phyloP scores from a whole-genome alignment of 2,888 invertebrate genomes.

The Clanis bilineata region DNA sequence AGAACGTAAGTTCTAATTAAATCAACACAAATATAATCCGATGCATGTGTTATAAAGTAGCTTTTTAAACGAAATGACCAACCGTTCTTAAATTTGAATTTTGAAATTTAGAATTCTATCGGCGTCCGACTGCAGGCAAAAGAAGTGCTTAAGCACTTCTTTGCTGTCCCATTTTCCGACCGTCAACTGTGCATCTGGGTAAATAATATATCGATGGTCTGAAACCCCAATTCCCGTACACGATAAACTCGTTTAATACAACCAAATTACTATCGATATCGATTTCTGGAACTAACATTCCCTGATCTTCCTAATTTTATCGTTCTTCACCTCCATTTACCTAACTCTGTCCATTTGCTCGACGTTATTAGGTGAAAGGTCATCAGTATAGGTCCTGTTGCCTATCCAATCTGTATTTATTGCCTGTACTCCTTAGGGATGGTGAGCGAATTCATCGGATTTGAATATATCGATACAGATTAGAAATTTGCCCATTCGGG shows the following conservation, averaged over 20 bases:
- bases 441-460: not conserved
- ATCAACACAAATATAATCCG: no score
- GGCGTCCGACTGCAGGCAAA: no score
- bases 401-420: slow-evolving; percentile 1
- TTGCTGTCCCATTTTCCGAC: no score
- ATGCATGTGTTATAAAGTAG: no score
- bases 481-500: not conserved
- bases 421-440: not conserved
- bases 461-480: slow-evolving; percentile 2
- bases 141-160: no score
- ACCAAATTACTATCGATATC: not conserved
- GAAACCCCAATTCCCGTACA: not conserved
- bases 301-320: not conserved
- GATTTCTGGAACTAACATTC: not conserved
- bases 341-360: not conserved
- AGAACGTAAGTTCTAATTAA: no score
- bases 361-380: not conserved
- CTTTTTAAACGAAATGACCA: no score
- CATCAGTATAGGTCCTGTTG: not conserved
- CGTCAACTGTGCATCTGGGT: no score
- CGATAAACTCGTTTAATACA: not conserved
- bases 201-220: no score
- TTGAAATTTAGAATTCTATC: no score
- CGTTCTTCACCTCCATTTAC: not conserved
- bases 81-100: no score